Conservation (phyloP, 2,113 vertebrate species). For the Thunnus maccoyii region DNA sequence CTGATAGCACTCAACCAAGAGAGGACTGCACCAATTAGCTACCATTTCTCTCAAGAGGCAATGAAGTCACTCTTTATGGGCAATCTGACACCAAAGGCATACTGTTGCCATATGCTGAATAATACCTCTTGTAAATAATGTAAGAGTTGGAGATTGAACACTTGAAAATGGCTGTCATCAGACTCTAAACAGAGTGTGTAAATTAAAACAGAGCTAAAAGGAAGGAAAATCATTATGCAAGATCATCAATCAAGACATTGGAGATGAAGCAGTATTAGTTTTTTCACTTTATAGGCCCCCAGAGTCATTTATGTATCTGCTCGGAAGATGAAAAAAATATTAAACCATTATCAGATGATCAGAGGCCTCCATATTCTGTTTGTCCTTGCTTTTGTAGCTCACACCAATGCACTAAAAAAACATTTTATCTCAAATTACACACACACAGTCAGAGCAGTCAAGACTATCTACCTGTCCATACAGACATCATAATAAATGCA, state of each 20-base stretch:
- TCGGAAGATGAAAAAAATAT: constrained; percentile 68
- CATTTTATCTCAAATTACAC: constrained; percentile 26
- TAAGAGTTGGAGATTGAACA: constrained; percentile 68
- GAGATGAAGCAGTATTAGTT: constrained; percentile 61
- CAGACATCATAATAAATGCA: constrained; percentile 38
- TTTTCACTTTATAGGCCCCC: constrained; percentile 63
- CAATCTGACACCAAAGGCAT: constrained; percentile 78
- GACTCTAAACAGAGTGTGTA: constrained; percentile 49
- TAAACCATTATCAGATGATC: constrained; percentile 60
- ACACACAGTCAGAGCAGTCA: constrained; percentile 7
- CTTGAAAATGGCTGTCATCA: constrained; percentile 65
- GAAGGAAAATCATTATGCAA: constrained; percentile 46
- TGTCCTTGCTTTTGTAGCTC: constrained; percentile 34
- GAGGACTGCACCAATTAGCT: constrained; percentile 82
- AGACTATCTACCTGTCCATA: constrained; percentile 48
- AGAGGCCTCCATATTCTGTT: constrained; percentile 39
- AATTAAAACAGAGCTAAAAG: constrained; percentile 62
- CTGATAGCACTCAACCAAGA: constrained; percentile 86
- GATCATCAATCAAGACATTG: constrained; percentile 56
- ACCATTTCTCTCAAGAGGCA: constrained; percentile 77
- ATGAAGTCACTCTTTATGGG: constrained; percentile 79
- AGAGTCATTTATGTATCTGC: constrained; percentile 45
- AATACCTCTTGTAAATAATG: constrained; percentile 77
- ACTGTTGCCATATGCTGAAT: constrained; percentile 77
- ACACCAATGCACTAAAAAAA: not conserved